Conservation (phyloP, 2,797 vertebrate genomes). For the Falco peregrinus region DNA sequence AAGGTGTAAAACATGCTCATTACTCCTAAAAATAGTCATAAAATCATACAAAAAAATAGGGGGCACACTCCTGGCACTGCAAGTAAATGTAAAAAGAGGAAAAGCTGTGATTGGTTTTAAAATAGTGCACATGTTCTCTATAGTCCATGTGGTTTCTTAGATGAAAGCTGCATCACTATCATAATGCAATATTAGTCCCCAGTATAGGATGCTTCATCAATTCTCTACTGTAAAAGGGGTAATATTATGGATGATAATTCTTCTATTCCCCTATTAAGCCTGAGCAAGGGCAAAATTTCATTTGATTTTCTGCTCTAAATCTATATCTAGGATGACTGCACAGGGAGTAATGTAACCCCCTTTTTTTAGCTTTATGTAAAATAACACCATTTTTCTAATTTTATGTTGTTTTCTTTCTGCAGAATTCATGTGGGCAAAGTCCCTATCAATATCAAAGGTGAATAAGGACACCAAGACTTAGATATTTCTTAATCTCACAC, state of each 20-base stretch:
- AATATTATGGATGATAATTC: not conserved
- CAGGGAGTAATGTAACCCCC: not conserved
- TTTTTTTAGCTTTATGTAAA: not conserved
- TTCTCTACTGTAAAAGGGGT: not conserved
- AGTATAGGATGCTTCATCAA: not conserved
- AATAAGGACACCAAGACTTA: not conserved
- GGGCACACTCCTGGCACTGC: not conserved
- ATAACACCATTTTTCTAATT: not conserved
- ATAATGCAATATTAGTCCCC: not conserved
- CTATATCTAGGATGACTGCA: not conserved
- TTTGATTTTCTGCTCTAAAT: conserved; percentile 1
- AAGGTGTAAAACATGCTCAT: not conserved
- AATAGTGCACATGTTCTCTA: not conserved
- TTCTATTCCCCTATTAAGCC: not conserved
- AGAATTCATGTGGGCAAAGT: not conserved
- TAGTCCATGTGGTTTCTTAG: not conserved
- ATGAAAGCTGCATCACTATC: not conserved
- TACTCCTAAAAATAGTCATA: not conserved
- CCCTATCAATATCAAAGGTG: not conserved
- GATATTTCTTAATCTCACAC: not conserved
- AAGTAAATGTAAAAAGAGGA: not conserved
- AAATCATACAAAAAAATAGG: not conserved
- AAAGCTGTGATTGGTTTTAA: not conserved
- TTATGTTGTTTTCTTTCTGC: not conserved
- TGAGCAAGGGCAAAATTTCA: not conserved